These are phyloP conservation scores for Spea hammondii DNA, from an alignment of 2,797 vertebrate genomes.

Conservation along the genomic window DNA sequence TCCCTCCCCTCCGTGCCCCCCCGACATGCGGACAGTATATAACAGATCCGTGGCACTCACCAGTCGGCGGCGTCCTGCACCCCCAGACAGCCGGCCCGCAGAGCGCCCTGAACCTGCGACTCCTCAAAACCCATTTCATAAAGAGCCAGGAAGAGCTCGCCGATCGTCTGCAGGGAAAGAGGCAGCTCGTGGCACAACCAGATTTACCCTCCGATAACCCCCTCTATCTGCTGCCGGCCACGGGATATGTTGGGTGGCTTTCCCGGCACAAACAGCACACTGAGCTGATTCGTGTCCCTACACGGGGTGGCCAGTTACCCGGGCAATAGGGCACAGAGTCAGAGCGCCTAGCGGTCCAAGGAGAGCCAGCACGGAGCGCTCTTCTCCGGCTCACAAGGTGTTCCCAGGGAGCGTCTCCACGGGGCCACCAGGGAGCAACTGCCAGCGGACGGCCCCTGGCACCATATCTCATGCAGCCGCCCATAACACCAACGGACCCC, in stretches of 20 bases:
- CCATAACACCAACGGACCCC: no score
- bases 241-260: neutral
- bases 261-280: neutral
- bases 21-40: no score
- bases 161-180: constrained; percentile 67
- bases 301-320: neutral
- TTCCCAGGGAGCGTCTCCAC: no score
- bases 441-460: no score
- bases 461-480: no score
- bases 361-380: no score
- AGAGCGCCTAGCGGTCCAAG: no score
- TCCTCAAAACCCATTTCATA: constrained; percentile 78
- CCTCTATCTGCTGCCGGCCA: neutral
- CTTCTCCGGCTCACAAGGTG: no score
- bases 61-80: constrained; percentile 76
- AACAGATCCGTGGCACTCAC: constrained; percentile 59
- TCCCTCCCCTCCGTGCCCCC: no score
- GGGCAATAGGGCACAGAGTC: no score
- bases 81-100: constrained; percentile 74
- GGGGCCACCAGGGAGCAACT: no score
- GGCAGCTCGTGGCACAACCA: neutral
- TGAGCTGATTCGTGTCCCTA: neutral
- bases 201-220: neutral
- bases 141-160: constrained; percentile 71
- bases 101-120: constrained; percentile 74